Base-by-base conservation (phyloP, 2,888 invertebrate species). In the Eupithecia abbreviata region DNA sequence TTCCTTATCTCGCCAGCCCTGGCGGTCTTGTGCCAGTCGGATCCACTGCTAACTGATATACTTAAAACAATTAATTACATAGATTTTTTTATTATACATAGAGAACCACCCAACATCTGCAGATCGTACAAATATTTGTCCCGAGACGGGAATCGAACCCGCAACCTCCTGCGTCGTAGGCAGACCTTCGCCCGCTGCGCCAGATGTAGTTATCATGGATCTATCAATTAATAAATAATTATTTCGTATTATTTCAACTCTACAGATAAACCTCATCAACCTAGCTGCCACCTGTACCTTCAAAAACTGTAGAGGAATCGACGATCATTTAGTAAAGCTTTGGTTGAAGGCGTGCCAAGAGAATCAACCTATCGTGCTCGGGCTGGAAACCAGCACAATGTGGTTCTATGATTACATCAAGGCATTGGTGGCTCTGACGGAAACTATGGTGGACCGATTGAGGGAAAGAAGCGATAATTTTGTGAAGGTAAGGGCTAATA, bases 281-380 rank as follows among this genome's bases (percentile, higher is more conserved):
- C 76, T 92, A 15, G 85, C 88, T 43, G 84, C 91, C 30, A 90
- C 91, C 1, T 92, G 91, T 84, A 80, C 84, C 2, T 84, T 87
- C 42, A 78, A 79, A 6, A 84, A 82, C 65, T 79, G 83, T 2
- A 84, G 87, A 43, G 79, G 82, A 49, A 80, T 90, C n/a, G 87
- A 89, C 58, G 85, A 85, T 0, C 82, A 79, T 6, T 15, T 92
- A 4, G 75, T 89, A 0, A 83, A 82, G 49, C 84, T 86, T 3
- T 94, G 93, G 94, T 75, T 77, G 15, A 89, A 84, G 73, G 84
- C 83, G 2, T 93, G 94, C 70, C 88, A 89, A 0, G 84, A 85
- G 45, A 84, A 85, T 7, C 81, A 82, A 2, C 75, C 79, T 10
- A 15, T 82, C 6, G 55, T 84, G 4, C 78, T 81, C 4, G 77